A percentile compares a stretch with the other conserved stretches of the same genome.
Evolutionary conservation across 2,113 vertebrate species (phyloP).

Genomic region (Oreochromis niloticus): DNA sequence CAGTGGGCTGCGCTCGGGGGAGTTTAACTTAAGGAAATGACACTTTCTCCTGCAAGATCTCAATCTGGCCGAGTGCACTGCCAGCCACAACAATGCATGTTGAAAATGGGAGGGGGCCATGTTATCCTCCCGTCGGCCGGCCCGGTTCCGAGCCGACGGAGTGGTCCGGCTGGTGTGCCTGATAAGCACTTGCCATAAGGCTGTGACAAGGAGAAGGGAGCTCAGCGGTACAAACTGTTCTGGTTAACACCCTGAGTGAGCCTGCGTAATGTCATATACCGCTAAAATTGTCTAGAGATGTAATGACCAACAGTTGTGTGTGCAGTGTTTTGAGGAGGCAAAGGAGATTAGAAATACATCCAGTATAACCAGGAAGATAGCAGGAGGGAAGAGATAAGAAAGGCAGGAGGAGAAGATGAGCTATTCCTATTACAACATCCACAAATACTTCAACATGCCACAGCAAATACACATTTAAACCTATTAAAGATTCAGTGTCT

Average conservation of each 20-base stretch:
- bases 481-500: not conserved
- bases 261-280: slow-evolving; percentile 4
- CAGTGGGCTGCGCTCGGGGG: not conserved
- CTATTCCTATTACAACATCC: not conserved
- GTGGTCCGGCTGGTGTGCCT: slow-evolving; percentile 68
- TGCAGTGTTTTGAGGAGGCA: not conserved
- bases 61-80: slow-evolving; percentile 69
- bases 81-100: slow-evolving; percentile 81
- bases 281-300: not conserved
- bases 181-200: slow-evolving; percentile 75
- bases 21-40: slow-evolving; percentile 72
- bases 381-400: not conserved
- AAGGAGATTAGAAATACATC: not conserved
- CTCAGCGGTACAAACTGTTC: slow-evolving; percentile 1
- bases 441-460: not conserved
- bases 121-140: slow-evolving; percentile 30
- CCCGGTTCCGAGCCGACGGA: slow-evolving; percentile 66
- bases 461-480: not conserved
- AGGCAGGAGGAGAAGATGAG: not conserved
- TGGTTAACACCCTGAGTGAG: not conserved
- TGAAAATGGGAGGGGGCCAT: slow-evolving; percentile 70
- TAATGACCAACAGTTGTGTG: not conserved
- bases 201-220: not conserved
- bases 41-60: slow-evolving; percentile 78
- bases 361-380: not conserved